These are phyloP conservation scores for Ctenosaura bakeri DNA, from an alignment of 2,797 vertebrate genomes.

Conservation along the genomic window DNA sequence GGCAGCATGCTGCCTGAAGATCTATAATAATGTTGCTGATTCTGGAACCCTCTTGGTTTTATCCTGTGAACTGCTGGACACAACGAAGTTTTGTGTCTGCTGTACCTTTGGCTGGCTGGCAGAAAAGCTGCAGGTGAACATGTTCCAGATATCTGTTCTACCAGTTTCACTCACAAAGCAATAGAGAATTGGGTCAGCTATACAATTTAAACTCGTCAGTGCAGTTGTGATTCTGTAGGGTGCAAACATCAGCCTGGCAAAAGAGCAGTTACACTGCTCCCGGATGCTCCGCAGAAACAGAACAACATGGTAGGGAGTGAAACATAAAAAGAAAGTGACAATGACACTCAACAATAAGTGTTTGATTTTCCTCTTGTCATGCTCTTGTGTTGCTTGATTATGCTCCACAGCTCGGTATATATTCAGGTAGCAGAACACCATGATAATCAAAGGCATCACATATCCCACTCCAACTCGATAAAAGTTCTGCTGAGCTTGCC, in stretches of 20 bases:
- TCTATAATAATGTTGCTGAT: conserved; percentile 37
- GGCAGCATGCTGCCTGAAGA: background rate
- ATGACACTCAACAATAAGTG: conserved; percentile 83
- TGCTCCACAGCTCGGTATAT: conserved; percentile 82
- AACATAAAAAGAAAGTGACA: conserved; percentile 86
- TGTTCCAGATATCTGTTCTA: conserved; percentile 75
- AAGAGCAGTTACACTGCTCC: conserved; percentile 55
- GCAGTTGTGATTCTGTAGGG: conserved; percentile 84
- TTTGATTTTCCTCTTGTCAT: conserved; percentile 84
- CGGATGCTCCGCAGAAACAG: conserved; percentile 82
- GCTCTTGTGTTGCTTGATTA: conserved; percentile 85
- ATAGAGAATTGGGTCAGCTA: conserved; percentile 90
- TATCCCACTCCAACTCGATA: conserved; percentile 85
- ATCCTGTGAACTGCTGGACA: conserved; percentile 61
- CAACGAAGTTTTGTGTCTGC: conserved; percentile 38
- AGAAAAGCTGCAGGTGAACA: conserved; percentile 69
- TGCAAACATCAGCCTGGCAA: conserved; percentile 61
- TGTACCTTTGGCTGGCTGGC: conserved; percentile 19
- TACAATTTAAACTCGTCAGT: conserved; percentile 87
- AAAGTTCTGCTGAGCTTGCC: conserved; percentile 73
- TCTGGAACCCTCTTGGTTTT: background rate
- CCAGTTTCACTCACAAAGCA: conserved; percentile 89
- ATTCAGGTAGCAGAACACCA: conserved; percentile 83
- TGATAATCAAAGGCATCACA: conserved; percentile 80
- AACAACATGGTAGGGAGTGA: conserved; percentile 87